These are phyloP conservation scores for Gortyna flavago DNA, from an alignment of 2,888 invertebrate species.

Conservation along the genomic window DNA sequence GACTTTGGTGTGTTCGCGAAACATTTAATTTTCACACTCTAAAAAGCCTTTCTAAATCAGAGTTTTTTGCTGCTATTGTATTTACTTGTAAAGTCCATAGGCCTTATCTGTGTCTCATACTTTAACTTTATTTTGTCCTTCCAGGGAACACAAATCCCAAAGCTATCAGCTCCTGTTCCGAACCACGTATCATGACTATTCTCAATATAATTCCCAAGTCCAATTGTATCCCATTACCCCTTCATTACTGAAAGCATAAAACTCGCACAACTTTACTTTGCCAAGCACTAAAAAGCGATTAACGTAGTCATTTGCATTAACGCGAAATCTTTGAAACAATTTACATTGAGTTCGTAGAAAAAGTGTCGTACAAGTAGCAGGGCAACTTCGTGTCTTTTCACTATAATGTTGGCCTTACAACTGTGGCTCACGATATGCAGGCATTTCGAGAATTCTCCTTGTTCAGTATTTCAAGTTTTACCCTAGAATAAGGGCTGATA, in stretches of 20 bases:
- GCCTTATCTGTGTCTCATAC: too few species aligned
- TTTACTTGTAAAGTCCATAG: neutral
- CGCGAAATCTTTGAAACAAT: conserved; percentile 72
- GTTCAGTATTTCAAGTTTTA: conserved; percentile 63
- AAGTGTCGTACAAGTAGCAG: conserved; percentile 68
- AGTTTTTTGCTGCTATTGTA: conserved; percentile 24
- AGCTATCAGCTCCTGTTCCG: conserved; percentile 17
- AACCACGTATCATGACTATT: conserved; percentile 51
- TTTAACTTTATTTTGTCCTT: neutral
- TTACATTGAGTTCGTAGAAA: conserved; percentile 81
- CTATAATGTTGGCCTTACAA: conserved; percentile 82
- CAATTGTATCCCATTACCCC: conserved; percentile 57
- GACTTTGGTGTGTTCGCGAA: conserved; percentile 69
- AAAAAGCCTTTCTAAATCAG: conserved; percentile 43
- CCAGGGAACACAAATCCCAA: neutral
- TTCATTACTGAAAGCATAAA: conserved; percentile 65
- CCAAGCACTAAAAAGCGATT: conserved; percentile 65
- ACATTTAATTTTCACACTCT: conserved; percentile 79
- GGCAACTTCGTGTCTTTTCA: conserved; percentile 83
- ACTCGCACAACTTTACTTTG: conserved; percentile 62
- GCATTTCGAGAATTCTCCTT: conserved; percentile 77
- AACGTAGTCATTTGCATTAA: conserved; percentile 69
- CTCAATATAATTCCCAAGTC: conserved; percentile 52
- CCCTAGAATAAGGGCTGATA: conserved; percentile 60
- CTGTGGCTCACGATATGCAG: conserved; percentile 81